A percentile compares a stretch with the other conserved stretches of the same genome.
Conservation (phyloP, 2,797 vertebrate species). For the Hemibagrus guttatus region DNA sequence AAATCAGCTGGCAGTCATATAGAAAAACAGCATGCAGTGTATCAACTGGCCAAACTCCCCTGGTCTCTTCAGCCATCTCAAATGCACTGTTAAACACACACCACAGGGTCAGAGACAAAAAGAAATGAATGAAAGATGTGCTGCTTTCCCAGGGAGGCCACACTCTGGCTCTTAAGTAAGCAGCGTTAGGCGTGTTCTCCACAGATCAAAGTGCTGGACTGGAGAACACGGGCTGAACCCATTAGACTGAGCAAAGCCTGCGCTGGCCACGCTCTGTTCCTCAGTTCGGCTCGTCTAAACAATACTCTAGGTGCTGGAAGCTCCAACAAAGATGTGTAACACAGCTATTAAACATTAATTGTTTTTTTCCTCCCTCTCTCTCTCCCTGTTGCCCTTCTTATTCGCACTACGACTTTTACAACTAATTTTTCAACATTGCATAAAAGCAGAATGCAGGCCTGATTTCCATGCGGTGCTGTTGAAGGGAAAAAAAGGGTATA, state of each 20-base stretch:
- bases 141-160: conserved; percentile 56
- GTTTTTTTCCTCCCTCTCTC: conserved; percentile 69
- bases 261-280: conserved; percentile 73
- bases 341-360: conserved; percentile 92
- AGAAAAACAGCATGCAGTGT: conserved; percentile 41
- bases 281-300: conserved; percentile 79
- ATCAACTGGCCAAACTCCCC: conserved; percentile 62
- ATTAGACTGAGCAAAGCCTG: conserved; percentile 78
- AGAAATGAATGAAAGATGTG: conserved; percentile 24
- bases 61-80: conserved; percentile 40
- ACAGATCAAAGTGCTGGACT: conserved; percentile 77
- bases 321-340: conserved; percentile 81
- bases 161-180: conserved; percentile 51
- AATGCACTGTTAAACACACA: conserved; percentile 62
- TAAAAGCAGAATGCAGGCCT: conserved; percentile 88
- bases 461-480: conserved; percentile 86
- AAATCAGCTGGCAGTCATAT: neutral
- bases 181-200: conserved; percentile 71
- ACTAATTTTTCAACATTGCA: conserved; percentile 78
- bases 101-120: conserved; percentile 13
- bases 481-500: conserved; percentile 78
- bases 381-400: conserved; percentile 37
- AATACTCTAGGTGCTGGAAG: conserved; percentile 83
- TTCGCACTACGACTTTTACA: conserved; percentile 71
- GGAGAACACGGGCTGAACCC: conserved; percentile 77